Percentiles rank a stretch among this genome's conserved stretches.
Conservation (phyloP, 2,888 invertebrate genomes). For the Drosophila gaucha region DNA sequence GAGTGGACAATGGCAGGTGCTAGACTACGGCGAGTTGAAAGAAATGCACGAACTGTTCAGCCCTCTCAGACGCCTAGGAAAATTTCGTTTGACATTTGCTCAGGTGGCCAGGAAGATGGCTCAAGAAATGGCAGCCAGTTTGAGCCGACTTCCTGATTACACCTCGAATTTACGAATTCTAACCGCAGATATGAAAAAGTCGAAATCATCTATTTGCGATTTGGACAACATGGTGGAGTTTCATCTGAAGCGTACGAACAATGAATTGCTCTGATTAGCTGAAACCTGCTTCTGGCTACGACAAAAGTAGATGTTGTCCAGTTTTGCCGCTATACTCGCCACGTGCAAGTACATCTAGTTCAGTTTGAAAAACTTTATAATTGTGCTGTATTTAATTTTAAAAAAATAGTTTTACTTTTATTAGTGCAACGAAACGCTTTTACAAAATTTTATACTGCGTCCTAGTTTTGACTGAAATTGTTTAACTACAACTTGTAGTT, state of each 20-base stretch:
- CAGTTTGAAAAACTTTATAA: conserved; percentile 57
- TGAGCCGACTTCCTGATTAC: conserved; percentile 80
- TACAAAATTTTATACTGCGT: conserved; percentile 57
- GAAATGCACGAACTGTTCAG: conserved; percentile 76
- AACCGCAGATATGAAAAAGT: conserved; percentile 83
- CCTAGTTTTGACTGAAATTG: conserved; percentile 75
- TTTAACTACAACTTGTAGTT: conserved; percentile 41
- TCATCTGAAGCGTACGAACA: conserved; percentile 77
- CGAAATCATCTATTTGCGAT: conserved; percentile 82
- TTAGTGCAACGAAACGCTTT: conserved; percentile 70
- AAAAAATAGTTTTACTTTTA: conserved; percentile 18
- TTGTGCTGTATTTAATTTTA: conserved; percentile 66
- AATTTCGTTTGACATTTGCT: conserved; percentile 72
- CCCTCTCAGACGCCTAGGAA: conserved; percentile 68
- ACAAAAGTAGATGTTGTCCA: conserved; percentile 5
- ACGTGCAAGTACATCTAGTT: conserved; percentile 63
- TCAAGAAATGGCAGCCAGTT: conserved; percentile 74
- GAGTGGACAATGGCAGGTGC: conserved; percentile 83
- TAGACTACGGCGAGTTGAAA: conserved; percentile 84
- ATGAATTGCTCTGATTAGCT: conserved; percentile 35
- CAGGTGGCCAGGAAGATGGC: conserved; percentile 82
- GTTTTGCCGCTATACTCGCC: conserved; percentile 24
- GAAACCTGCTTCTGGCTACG: conserved; percentile 2
- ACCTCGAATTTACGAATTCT: conserved; percentile 82
- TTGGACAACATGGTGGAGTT: conserved; percentile 84